Evolutionary conservation across 2,797 vertebrate species (phyloP).

Genomic region (Potorous gilbertii): DNA sequence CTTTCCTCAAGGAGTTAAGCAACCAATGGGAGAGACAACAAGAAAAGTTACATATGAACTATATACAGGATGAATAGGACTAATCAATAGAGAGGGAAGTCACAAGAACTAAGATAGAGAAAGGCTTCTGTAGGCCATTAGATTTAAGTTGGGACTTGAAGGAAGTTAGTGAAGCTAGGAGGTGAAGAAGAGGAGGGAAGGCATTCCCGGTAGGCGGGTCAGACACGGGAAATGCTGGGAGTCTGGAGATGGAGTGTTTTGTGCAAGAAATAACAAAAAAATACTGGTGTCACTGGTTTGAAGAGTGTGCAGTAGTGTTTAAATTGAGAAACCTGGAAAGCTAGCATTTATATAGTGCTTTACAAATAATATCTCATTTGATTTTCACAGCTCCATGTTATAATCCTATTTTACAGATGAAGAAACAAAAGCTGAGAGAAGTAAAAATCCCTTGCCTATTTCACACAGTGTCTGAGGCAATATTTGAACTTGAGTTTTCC

Average conservation of each 20-base stretch:
- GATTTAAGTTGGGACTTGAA: background rate
- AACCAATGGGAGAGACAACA: background rate
- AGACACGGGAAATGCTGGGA: background rate
- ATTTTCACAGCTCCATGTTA: background rate
- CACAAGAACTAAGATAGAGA: background rate
- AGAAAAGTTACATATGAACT: background rate
- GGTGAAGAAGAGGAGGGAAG: background rate
- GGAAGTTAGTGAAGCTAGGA: background rate
- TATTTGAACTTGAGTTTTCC: background rate
- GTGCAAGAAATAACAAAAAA: background rate
- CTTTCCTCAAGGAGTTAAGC: background rate
- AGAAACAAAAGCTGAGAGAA: background rate
- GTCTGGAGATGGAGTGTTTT: background rate
- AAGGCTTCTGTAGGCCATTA: background rate
- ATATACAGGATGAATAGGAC: background rate
- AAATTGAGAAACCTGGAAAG: background rate
- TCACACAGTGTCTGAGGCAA: background rate
- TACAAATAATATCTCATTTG: background rate
- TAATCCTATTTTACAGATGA: background rate
- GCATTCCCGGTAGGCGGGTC: too few relatives aligned
- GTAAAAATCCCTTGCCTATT: background rate
- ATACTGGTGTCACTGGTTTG: background rate
- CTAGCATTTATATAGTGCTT: background rate
- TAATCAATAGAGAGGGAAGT: background rate
- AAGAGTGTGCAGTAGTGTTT: background rate